Conservation (phyloP, 2,113 vertebrate species). For the Rissa tridactyla region DNA sequence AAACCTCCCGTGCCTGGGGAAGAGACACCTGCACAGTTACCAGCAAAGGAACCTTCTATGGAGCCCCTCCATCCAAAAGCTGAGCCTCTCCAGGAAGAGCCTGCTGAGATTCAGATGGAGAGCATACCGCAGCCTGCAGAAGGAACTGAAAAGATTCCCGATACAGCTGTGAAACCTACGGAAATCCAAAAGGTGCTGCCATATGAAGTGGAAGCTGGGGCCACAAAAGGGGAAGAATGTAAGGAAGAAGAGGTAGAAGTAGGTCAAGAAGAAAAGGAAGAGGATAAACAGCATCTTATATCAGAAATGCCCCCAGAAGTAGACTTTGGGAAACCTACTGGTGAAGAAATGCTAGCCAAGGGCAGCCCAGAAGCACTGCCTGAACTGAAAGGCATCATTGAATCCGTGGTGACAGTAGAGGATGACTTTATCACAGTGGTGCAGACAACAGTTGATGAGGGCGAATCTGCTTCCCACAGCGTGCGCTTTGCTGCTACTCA, state of each 20-base stretch:
- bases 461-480: conserved; percentile 88
- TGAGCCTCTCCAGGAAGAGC: conserved; percentile 48
- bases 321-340: conserved; percentile 41
- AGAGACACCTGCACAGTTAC: conserved; percentile 41
- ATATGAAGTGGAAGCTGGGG: conserved; percentile 11
- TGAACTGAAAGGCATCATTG: conserved; percentile 85
- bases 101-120: conserved; percentile 72
- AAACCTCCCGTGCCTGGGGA: conserved; percentile 39
- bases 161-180: conserved; percentile 2
- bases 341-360: conserved; percentile 53
- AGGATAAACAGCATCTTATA: conserved; percentile 68
- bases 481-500: conserved; percentile 89
- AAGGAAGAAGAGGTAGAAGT: conserved; percentile 66
- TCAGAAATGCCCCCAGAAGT: conserved; percentile 64
- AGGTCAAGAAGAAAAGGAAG: conserved; percentile 68
- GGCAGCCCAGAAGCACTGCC: conserved; percentile 49
- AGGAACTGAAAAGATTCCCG: conserved; percentile 43
- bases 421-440: conserved; percentile 98
- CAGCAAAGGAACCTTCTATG: conserved; percentile 37
- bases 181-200: conserved; percentile 32
- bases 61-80: conserved; percentile 26
- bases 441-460: conserved; percentile 91
- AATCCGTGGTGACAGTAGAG: conserved; percentile 95
- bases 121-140: conserved; percentile 59
- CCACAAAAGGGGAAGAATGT: not conserved